A percentile compares a stretch with the other conserved stretches of the same genome.
Evolutionary conservation across 2,888 invertebrate species (phyloP).

Genomic region (Leucoma salicis): DNA sequence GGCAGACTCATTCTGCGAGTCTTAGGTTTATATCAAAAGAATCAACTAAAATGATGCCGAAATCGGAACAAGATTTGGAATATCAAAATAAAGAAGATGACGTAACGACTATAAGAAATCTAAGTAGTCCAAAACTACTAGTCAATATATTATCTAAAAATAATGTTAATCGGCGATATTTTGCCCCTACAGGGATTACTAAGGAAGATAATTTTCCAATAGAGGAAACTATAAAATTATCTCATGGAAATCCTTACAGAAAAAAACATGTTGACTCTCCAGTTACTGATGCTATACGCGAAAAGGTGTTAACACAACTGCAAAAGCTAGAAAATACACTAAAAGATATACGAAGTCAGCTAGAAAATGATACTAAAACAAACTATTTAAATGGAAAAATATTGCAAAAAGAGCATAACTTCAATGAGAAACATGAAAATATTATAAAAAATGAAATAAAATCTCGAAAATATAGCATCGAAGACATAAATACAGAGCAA

Average conservation of each 20-base stretch:
- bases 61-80: no score
- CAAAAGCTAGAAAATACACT: slow-evolving; percentile 1
- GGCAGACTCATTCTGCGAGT: no score
- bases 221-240: neutral
- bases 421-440: neutral
- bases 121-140: no score
- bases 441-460: neutral
- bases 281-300: neutral
- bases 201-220: no score
- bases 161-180: no score
- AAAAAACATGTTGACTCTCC: neutral
- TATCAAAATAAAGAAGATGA: no score
- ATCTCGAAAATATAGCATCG: neutral
- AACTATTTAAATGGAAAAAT: neutral
- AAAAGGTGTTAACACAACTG: neutral
- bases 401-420: no score
- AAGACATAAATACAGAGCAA: neutral
- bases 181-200: no score
- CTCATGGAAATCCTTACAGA: neutral
- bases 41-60: no score
- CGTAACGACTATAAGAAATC: no score
- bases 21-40: no score
- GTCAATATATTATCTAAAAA: no score
- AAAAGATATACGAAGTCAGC: neutral
- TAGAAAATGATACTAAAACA: neutral